phyloP scores from a whole-genome alignment of 2,888 invertebrate genomes.

The Nysson spinosus region DNA sequence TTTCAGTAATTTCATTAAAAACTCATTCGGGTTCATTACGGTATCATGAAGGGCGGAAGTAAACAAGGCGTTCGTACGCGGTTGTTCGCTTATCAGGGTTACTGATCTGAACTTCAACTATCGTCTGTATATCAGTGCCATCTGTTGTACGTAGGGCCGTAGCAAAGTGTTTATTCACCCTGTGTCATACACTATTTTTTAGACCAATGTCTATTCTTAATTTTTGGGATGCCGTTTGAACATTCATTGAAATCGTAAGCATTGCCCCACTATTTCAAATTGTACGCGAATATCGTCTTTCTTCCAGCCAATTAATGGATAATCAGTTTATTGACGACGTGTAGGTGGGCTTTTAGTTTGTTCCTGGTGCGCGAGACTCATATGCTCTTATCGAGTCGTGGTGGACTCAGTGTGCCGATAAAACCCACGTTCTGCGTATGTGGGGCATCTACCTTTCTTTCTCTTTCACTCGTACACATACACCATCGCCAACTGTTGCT shows the following conservation, averaged over 20 bases:
- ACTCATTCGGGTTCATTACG: constrained; percentile 43
- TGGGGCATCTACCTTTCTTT: constrained; percentile 37
- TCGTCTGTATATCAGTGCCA: constrained; percentile 70
- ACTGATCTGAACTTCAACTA: constrained; percentile 66
- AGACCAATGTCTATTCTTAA: too few relatives aligned
- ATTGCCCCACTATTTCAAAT: too few relatives aligned
- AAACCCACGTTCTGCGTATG: constrained; percentile 43
- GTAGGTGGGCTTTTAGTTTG: constrained; percentile 25
- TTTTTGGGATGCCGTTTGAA: too few relatives aligned
- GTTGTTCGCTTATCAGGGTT: constrained; percentile 70
- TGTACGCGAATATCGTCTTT: too few relatives aligned
- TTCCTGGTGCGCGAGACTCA: constrained; percentile 26
- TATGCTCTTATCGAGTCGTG: constrained; percentile 36
- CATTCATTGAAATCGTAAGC: too few relatives aligned
- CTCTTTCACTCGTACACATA: constrained; percentile 29
- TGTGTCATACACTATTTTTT: too few relatives aligned
- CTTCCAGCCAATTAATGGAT: constrained; percentile 1
- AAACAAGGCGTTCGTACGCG: constrained; percentile 58
- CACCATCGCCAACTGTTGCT: constrained; percentile 49
- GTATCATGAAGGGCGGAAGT: constrained; percentile 55
- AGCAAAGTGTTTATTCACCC: constrained; percentile 23
- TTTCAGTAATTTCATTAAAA: neutral
- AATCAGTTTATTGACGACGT: constrained; percentile 16
- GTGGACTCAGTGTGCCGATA: constrained; percentile 45
- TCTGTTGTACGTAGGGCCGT: constrained; percentile 62